These are phyloP conservation scores for Pecten maximus DNA, from an alignment of 2,888 invertebrate genomes.

Conservation along the genomic window DNA sequence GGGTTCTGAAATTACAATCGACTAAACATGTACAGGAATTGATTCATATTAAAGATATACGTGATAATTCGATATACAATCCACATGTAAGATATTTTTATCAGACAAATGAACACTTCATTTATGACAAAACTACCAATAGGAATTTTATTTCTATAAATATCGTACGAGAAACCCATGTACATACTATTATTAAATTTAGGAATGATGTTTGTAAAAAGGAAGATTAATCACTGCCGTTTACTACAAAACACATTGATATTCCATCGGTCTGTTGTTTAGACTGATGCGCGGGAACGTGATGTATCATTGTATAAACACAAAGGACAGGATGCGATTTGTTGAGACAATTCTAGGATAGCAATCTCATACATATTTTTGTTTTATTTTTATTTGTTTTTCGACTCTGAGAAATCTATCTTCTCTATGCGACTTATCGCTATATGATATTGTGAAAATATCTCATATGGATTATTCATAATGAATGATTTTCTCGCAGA, in stretches of 20 bases:
- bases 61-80: too few species aligned
- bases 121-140: not conserved
- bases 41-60: too few species aligned
- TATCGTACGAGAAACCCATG: not conserved
- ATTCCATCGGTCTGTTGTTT: not conserved
- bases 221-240: not conserved
- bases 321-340: not conserved
- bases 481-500: not conserved
- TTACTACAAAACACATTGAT: not conserved
- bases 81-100: too few species aligned
- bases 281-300: not conserved
- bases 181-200: not conserved
- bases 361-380: constrained; percentile 22
- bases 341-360: not conserved
- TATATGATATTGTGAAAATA: constrained; percentile 6
- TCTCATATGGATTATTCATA: not conserved
- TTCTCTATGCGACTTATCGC: constrained; percentile 17
- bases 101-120: not conserved
- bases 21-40: too few species aligned
- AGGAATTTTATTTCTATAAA: not conserved
- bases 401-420: not conserved
- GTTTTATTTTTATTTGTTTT: constrained; percentile 30
- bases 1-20: too few species aligned
- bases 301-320: not conserved
- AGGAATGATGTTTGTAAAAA: not conserved